These are phyloP conservation scores for Caiman crocodilus DNA, from an alignment of 2,797 vertebrate species.

Conservation along the genomic window DNA sequence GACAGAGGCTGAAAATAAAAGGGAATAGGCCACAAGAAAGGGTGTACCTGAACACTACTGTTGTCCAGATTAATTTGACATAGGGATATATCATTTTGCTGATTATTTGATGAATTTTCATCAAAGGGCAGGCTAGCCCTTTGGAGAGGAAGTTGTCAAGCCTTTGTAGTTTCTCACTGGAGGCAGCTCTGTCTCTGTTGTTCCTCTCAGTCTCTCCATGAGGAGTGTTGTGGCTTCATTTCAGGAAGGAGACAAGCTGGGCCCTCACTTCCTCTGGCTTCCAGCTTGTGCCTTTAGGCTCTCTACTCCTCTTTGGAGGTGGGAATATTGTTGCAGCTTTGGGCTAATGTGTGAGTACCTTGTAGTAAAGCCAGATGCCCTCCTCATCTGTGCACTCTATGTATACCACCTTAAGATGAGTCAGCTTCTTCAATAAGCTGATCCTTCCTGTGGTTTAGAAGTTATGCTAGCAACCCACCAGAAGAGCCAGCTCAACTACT, in stretches of 20 bases:
- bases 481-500: conserved; percentile 53
- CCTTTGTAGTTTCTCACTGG: conserved; percentile 33
- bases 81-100: neutral
- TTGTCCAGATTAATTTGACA: neutral
- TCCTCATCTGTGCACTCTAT: conserved; percentile 20
- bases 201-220: conserved; percentile 10
- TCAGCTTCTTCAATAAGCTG: conserved; percentile 48
- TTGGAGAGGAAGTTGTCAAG: conserved; percentile 51
- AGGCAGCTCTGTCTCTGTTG: neutral
- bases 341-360: neutral
- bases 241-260: neutral
- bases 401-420: conserved; percentile 13
- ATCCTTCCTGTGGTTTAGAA: conserved; percentile 58
- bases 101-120: neutral
- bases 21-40: conserved; percentile 17
- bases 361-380: conserved; percentile 43
- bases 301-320: neutral
- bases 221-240: neutral
- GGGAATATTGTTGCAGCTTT: conserved; percentile 15
- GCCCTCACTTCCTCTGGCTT: conserved; percentile 12
- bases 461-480: conserved; percentile 54
- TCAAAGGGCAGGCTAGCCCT: neutral
- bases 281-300: neutral
- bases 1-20: neutral
- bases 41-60: neutral